These are phyloP conservation scores for Platalea minor DNA, from an alignment of 2,797 vertebrate genomes.

Conservation along the genomic window DNA sequence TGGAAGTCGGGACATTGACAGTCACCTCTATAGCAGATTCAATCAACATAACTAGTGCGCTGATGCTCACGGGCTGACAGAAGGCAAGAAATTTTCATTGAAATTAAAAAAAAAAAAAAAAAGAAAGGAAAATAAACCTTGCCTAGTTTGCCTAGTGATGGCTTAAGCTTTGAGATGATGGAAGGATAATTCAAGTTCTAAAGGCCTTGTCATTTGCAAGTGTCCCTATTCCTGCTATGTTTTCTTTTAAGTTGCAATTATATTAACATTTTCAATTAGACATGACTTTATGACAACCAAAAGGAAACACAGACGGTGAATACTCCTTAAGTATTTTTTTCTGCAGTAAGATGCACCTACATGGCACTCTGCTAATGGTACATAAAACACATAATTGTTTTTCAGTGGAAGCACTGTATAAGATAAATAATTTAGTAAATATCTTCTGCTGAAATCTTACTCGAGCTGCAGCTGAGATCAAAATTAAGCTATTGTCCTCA, in stretches of 20 bases:
- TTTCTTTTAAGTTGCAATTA: not conserved
- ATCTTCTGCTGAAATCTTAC: not conserved
- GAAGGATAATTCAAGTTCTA: not conserved
- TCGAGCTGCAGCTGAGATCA: not conserved
- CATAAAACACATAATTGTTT: not conserved
- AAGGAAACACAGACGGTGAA: not conserved
- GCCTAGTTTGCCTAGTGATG: not conserved
- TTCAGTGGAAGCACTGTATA: not conserved
- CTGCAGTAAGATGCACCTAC: not conserved
- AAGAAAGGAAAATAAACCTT: not conserved
- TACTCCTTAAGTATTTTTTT: not conserved
- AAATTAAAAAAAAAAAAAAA: not conserved
- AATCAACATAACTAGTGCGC: not conserved
- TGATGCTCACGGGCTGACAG: not conserved
- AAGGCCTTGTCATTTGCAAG: not conserved
- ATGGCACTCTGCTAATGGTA: not conserved
- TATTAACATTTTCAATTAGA: not conserved
- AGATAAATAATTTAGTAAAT: not conserved
- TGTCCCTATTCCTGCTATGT: not conserved
- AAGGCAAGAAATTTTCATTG: not conserved
- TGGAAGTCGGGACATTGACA: not conserved
- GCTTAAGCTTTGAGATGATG: not conserved
- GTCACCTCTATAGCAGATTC: not conserved
- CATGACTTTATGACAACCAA: not conserved
- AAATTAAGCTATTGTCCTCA: not conserved